Conservation (phyloP, 2,888 invertebrate species). For the Hymenopus coronatus region DNA sequence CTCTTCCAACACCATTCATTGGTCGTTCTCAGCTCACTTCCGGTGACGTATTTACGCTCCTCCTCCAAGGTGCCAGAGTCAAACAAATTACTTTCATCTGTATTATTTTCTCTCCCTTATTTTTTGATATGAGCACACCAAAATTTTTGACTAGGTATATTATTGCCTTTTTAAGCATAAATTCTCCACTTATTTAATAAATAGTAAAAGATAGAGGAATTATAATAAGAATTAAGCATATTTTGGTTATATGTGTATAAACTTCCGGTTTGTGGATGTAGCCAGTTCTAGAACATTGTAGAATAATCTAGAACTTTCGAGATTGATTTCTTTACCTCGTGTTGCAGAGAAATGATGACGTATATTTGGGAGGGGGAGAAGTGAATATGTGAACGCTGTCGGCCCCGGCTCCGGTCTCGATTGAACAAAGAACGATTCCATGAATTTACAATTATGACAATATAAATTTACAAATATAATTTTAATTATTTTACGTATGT, state of each 20-base stretch:
- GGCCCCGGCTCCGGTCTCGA: neutral
- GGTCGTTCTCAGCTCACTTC: neutral
- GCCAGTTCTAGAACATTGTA: neutral
- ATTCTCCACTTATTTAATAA: too few species aligned
- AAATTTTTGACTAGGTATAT: neutral
- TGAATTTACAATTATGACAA: too few species aligned
- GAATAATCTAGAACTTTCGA: constrained; percentile 7
- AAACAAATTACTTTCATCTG: neutral
- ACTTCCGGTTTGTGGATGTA: neutral
- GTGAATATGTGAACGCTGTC: neutral
- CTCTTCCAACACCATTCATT: constrained; percentile 9
- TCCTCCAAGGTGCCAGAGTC: neutral
- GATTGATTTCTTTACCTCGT: neutral
- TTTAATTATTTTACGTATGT: too few species aligned
- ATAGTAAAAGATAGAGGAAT: too few species aligned
- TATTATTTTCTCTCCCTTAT: neutral
- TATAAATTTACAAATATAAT: too few species aligned
- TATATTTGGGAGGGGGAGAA: neutral
- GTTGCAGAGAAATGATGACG: neutral
- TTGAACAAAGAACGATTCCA: neutral
- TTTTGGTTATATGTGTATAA: neutral
- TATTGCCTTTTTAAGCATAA: too few species aligned
- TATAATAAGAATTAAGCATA: too few species aligned
- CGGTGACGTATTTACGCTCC: neutral
- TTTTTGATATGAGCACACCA: neutral